Percentiles rank a stretch among this genome's conserved stretches.
phyloP scores from a whole-genome alignment of 1,140 invertebrate species.

The Bombus huntii region DNA sequence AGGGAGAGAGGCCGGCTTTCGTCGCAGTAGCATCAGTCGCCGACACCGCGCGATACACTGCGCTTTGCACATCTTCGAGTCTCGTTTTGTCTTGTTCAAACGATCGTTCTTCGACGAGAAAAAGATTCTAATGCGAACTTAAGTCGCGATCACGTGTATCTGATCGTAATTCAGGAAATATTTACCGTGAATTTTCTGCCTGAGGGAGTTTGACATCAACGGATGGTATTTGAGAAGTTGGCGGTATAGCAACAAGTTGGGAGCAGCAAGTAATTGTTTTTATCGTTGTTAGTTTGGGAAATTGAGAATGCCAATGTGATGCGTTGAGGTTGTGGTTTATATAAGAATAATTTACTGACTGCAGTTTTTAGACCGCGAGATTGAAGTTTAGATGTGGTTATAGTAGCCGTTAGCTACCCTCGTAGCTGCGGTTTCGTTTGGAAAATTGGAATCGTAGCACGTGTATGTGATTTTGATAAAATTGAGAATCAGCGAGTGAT shows the following conservation, averaged over 20 bases:
- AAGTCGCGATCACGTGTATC: neutral
- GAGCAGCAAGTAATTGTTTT: constrained; percentile 1
- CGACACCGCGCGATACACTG: constrained; percentile 62
- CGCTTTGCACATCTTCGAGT: constrained; percentile 49
- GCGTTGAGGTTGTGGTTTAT: neutral
- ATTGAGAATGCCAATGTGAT: neutral
- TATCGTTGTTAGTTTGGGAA: neutral
- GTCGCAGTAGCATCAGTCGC: constrained; percentile 65
- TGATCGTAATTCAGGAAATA: neutral
- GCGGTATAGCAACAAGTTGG: constrained; percentile 9
- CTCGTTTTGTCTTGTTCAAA: neutral
- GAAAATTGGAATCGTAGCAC: neutral
- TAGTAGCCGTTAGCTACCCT: too few relatives aligned
- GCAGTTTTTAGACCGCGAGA: neutral
- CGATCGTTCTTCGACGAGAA: neutral
- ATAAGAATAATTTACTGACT: neutral
- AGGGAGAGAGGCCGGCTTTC: constrained; percentile 47
- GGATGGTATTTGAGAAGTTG: neutral
- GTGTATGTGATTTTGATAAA: neutral
- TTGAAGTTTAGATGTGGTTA: neutral
- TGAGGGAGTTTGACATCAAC: neutral
- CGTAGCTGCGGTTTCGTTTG: neutral
- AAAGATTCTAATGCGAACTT: neutral
- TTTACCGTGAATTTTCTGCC: neutral
- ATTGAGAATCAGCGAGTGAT: neutral